These are phyloP conservation scores for Siniperca undulata DNA, from an alignment of 2,797 vertebrate species.

Conservation along the genomic window DNA sequence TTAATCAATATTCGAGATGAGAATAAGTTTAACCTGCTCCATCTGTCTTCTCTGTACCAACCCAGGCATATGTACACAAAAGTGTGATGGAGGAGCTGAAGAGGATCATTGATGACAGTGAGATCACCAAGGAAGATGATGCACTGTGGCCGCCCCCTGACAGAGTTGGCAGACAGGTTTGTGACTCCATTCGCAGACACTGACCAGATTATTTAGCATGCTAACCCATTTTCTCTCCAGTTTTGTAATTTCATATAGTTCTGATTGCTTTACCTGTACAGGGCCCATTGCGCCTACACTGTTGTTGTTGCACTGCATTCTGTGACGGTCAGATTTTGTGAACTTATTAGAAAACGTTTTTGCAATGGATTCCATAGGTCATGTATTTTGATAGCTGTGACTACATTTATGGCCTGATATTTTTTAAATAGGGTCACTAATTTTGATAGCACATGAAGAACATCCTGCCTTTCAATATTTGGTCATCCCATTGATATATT, in stretches of 20 bases:
- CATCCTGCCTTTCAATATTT: neutral
- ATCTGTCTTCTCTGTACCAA: neutral
- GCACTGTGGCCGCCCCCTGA: slow-evolving; percentile 98
- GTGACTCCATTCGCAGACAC: slow-evolving; percentile 31
- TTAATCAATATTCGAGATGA: neutral
- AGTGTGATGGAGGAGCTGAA: slow-evolving; percentile 99
- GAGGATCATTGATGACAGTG: slow-evolving; percentile 98
- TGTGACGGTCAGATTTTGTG: neutral
- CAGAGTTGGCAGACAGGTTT: slow-evolving; percentile 97
- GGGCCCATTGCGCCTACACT: neutral
- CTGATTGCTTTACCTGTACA: neutral
- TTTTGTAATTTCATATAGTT: neutral
- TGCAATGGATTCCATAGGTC: neutral
- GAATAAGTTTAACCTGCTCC: neutral
- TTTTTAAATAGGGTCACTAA: neutral
- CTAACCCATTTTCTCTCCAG: neutral
- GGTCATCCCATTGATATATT: neutral
- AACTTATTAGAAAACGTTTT: neutral
- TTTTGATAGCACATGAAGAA: neutral
- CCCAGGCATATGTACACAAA: slow-evolving; percentile 97
- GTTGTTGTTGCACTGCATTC: neutral
- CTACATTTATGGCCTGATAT: too few species aligned
- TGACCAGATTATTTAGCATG: neutral
- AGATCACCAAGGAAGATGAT: slow-evolving; percentile 99
- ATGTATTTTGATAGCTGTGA: neutral